Percentiles rank a stretch among this genome's conserved stretches.
These are phyloP conservation scores for Malurus melanocephalus DNA, from an alignment of 2,113 vertebrate species.

Conservation along the genomic window DNA sequence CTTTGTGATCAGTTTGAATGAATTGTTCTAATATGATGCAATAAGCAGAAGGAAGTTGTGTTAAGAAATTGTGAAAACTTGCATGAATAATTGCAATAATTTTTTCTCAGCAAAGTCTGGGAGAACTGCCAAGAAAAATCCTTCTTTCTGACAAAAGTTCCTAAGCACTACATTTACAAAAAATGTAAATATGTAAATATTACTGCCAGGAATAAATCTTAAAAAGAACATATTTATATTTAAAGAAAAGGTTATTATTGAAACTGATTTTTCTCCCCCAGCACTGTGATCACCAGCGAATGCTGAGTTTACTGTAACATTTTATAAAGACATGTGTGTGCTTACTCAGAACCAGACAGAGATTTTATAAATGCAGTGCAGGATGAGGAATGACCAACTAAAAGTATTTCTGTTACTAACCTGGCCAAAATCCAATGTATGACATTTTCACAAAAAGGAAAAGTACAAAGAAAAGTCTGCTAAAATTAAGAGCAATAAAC, in stretches of 20 bases:
- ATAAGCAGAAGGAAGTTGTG: not conserved
- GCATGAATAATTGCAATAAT: not conserved
- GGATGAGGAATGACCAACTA: not conserved
- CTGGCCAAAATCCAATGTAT: not conserved
- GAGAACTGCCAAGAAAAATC: constrained; percentile 27
- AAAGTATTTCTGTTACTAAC: not conserved
- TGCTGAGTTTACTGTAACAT: not conserved
- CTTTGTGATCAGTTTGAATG: not conserved
- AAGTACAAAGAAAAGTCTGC: not conserved
- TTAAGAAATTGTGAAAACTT: constrained; percentile 17
- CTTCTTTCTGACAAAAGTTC: not conserved
- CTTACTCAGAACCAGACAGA: not conserved
- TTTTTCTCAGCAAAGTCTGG: constrained; percentile 22
- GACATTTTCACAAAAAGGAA: not conserved
- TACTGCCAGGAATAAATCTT: not conserved
- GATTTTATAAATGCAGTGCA: not conserved
- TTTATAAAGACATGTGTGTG: not conserved
- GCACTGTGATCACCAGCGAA: not conserved
- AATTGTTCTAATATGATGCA: not conserved
- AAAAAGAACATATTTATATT: not conserved
- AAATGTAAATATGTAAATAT: constrained; percentile 40
- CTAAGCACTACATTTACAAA: not conserved
- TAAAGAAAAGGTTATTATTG: not conserved
- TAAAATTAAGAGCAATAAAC: not conserved
- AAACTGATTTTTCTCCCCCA: not conserved